Base-by-base conservation (phyloP, 2,113 vertebrate species). In the Zootoca vivipara region DNA sequence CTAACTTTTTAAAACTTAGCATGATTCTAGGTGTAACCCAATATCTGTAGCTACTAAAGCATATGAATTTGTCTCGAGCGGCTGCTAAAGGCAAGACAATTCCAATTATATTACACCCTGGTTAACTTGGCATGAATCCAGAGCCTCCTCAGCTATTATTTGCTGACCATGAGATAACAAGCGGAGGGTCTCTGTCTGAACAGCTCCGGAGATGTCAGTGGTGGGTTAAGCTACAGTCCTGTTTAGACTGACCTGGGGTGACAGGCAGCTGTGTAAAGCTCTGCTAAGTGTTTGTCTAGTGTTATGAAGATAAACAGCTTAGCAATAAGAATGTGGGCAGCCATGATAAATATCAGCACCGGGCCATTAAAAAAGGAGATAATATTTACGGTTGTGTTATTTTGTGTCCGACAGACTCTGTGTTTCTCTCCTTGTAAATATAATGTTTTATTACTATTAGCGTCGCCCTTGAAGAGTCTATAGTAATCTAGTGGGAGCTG, bases 391-490 rank as follows among this genome's bases (percentile, higher is more conserved):
- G 7, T 64, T 13, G 2, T 56, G 67, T 20, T n/a, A 75, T 56
- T 62, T 64, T 82, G 65, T 81, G 62, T 72, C 42, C 80, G 72
- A 79, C n/a, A 83, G 73, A 52, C 58, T 83, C 73, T 28, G 52
- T 72, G 52, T 83, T 77, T 77, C 80, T 67, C 65, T 74, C 58
- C 3, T 3, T 52, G 24, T 70, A 87, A 82, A 20, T 28, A 8
- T 56, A 46, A 35, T 38, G 16, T 83, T 91, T 90, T 64, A 85
- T 77, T 84, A 72, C 74, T 69, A 56, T 84, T 89, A 89, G 81
- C 42, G 42, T 78, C 81, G 56, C 46, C 75, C 81, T 56, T 83
- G 28, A 13, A 78, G 22, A 89, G 80, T 65, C 4, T 42, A 89
- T 64, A 79, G 38, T 62, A 58, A 85, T 40, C 3, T 70, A 13